Percentiles rank a stretch among this genome's conserved stretches.
These are phyloP conservation scores for Orchestia grillus DNA, from an alignment of 1,140 invertebrate genomes.

Conservation along the genomic window DNA sequence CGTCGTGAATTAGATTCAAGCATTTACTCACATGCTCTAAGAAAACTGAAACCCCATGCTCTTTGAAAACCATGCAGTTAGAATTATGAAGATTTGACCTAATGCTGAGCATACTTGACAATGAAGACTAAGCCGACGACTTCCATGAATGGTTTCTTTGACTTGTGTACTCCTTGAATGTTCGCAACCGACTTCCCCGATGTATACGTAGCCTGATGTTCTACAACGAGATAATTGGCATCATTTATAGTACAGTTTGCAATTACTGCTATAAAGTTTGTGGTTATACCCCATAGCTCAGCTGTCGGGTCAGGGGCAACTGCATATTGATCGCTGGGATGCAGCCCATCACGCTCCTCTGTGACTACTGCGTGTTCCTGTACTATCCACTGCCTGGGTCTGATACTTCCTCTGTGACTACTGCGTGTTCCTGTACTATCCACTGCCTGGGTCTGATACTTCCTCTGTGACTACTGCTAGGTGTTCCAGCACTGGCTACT, in stretches of 20 bases:
- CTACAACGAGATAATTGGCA: neutral
- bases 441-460: neutral
- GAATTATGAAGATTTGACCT: neutral
- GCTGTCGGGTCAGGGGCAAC: neutral
- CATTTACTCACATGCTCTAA: neutral
- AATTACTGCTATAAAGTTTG: neutral
- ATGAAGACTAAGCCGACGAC: neutral
- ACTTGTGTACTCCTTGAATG: neutral
- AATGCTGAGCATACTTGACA: too few species aligned
- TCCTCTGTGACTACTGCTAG: neutral
- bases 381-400: neutral
- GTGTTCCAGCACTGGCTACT: neutral
- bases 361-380: neutral
- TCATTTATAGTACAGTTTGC: neutral
- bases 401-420: neutral
- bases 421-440: neutral
- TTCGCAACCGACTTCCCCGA: neutral
- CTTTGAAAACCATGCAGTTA: neutral
- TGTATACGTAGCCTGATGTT: neutral
- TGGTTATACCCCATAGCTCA: neutral
- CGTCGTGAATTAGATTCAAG: neutral
- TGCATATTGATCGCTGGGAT: neutral
- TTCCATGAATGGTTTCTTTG: neutral
- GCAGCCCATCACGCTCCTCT: neutral
- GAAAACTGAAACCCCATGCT: too few species aligned